Conservation (phyloP, 1,140 invertebrate species). For the Pentalonia nigronervosa region DNA sequence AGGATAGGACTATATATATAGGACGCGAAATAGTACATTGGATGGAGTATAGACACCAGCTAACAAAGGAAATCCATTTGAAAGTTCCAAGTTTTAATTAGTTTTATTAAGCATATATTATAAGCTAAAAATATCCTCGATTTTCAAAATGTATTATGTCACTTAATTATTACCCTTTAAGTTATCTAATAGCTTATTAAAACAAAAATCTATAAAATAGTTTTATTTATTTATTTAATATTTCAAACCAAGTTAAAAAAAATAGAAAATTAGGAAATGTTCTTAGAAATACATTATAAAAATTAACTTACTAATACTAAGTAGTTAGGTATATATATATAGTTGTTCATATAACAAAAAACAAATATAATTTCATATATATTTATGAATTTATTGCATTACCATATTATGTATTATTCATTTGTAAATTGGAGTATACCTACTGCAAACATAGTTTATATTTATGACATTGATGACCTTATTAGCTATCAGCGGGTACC, state of each 20-base stretch:
- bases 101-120: not conserved
- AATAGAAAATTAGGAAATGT: too few relatives aligned
- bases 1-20: not conserved
- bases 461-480: not conserved
- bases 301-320: not conserved
- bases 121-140: too few relatives aligned
- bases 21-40: not conserved
- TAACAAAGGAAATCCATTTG: not conserved
- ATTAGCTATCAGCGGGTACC: not conserved
- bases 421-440: not conserved
- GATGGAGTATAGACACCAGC: not conserved
- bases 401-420: too few relatives aligned
- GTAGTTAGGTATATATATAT: not conserved
- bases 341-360: too few relatives aligned
- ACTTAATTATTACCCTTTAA: too few relatives aligned
- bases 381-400: not conserved
- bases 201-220: too few relatives aligned
- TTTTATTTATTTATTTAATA: too few relatives aligned
- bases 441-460: not conserved
- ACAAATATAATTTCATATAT: not conserved
- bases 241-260: too few relatives aligned
- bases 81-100: not conserved
- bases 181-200: too few relatives aligned
- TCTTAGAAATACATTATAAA: too few relatives aligned
- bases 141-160: too few relatives aligned